These are phyloP conservation scores for Sipunculus nudus DNA, from an alignment of 2,888 invertebrate species.

Conservation along the genomic window DNA sequence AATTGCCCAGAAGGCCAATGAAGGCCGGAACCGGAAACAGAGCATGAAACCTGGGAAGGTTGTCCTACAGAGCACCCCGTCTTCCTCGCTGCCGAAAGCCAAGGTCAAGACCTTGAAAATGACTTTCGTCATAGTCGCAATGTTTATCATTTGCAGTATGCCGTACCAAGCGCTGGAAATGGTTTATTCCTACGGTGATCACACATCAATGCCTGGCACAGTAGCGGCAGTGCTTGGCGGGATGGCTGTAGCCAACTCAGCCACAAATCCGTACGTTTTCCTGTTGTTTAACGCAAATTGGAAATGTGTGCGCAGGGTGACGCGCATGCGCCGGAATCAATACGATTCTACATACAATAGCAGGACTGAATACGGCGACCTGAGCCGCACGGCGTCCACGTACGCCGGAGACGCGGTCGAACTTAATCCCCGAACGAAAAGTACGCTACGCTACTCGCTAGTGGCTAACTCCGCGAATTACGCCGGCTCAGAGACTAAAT, in stretches of 20 bases:
- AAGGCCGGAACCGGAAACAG: conserved; percentile 44
- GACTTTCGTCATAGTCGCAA: conserved; percentile 63
- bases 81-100: conserved; percentile 61
- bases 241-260: conserved; percentile 62
- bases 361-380: too few species aligned
- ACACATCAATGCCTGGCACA: conserved; percentile 36
- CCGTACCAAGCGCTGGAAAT: conserved; percentile 64
- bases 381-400: too few species aligned
- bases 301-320: conserved; percentile 10
- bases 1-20: conserved; percentile 57
- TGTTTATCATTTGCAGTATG: conserved; percentile 61
- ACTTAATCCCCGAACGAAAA: too few species aligned
- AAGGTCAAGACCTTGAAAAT: conserved; percentile 66
- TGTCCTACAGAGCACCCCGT: conserved; percentile 57
- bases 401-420: too few species aligned
- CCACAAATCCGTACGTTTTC: conserved; percentile 63
- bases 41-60: conserved; percentile 52
- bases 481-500: too few species aligned
- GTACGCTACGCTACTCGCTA: too few species aligned
- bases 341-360: too few species aligned
- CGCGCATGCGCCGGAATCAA: too few species aligned
- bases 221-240: conserved; percentile 57
- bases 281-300: conserved; percentile 58
- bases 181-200: conserved; percentile 60
- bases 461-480: too few species aligned